Evolutionary conservation across 1,140 invertebrate genomes (phyloP).

Genomic region (Callitettix versicolor): DNA sequence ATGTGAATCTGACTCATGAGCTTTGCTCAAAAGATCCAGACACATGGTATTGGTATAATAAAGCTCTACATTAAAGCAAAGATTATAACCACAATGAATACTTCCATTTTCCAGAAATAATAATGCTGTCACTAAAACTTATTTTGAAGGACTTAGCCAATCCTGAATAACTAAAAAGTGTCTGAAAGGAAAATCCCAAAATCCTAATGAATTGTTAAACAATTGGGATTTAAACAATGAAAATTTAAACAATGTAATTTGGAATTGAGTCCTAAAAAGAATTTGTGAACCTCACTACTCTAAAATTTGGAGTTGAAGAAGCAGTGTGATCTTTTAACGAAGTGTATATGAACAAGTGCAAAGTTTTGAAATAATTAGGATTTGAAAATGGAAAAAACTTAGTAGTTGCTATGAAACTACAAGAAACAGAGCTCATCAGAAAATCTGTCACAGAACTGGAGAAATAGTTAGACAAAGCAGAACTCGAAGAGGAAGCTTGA

Average conservation of each 20-base stretch:
- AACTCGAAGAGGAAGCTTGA: not conserved
- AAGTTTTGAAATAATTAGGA: conserved; percentile 7
- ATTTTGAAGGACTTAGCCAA: conserved; percentile 19
- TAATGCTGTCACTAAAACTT: conserved; percentile 18
- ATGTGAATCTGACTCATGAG: conserved; percentile 9
- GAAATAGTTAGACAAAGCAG: conserved; percentile 6
- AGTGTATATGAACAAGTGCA: not conserved
- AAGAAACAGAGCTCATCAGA: not conserved
- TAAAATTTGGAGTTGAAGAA: conserved; percentile 21
- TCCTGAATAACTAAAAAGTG: conserved; percentile 14
- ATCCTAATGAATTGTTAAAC: conserved; percentile 23
- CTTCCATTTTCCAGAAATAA: conserved; percentile 1
- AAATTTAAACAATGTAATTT: conserved; percentile 24
- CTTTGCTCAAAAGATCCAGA: conserved; percentile 26
- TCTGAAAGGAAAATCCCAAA: conserved; percentile 21
- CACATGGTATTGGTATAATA: conserved; percentile 28
- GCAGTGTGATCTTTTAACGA: conserved; percentile 10
- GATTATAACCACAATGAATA: conserved; percentile 12
- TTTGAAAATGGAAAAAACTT: conserved; percentile 1
- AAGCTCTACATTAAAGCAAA: conserved; percentile 19
- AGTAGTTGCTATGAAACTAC: not conserved
- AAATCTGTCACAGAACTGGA: conserved; percentile 3
- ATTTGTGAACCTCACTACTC: conserved; percentile 18
- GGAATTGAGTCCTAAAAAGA: conserved; percentile 23
- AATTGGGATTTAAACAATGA: too few species aligned